These are phyloP conservation scores for Lochmaea capreae DNA, from an alignment of 2,888 invertebrate genomes.

Conservation along the genomic window DNA sequence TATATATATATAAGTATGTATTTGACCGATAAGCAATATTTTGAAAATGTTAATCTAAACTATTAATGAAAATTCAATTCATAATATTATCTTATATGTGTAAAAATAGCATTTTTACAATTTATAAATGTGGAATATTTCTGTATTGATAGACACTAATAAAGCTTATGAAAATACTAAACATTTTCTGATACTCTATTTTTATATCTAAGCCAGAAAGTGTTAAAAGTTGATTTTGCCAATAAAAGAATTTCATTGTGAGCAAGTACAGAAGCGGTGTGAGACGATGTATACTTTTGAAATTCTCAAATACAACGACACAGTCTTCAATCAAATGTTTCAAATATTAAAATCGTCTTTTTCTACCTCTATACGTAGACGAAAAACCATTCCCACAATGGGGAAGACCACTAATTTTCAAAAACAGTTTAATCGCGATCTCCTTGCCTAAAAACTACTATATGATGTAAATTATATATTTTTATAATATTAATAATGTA, in stretches of 20 bases:
- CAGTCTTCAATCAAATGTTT: too few relatives aligned
- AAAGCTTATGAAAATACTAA: neutral
- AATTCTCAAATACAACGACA: neutral
- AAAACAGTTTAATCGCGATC: too few relatives aligned
- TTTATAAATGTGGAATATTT: neutral
- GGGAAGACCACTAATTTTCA: too few relatives aligned
- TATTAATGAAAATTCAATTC: too few relatives aligned
- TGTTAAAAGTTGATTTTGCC: slow-evolving; percentile 15
- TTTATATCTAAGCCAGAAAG: slow-evolving; percentile 2
- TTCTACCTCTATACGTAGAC: too few relatives aligned
- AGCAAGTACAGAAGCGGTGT: neutral
- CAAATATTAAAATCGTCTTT: neutral
- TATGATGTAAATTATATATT: too few relatives aligned
- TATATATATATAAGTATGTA: too few relatives aligned
- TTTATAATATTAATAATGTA: too few relatives aligned
- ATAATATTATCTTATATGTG: neutral
- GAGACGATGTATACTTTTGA: neutral
- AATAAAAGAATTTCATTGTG: slow-evolving; percentile 9
- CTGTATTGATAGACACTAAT: neutral
- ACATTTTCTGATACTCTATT: neutral
- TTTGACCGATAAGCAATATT: too few relatives aligned
- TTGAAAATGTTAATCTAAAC: too few relatives aligned
- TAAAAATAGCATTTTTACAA: neutral
- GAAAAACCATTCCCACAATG: too few relatives aligned
- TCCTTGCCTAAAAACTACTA: too few relatives aligned